A percentile compares a stretch with the other conserved stretches of the same genome.
phyloP scores from a whole-genome alignment of 2,888 invertebrate genomes.

The Phortica magna region DNA sequence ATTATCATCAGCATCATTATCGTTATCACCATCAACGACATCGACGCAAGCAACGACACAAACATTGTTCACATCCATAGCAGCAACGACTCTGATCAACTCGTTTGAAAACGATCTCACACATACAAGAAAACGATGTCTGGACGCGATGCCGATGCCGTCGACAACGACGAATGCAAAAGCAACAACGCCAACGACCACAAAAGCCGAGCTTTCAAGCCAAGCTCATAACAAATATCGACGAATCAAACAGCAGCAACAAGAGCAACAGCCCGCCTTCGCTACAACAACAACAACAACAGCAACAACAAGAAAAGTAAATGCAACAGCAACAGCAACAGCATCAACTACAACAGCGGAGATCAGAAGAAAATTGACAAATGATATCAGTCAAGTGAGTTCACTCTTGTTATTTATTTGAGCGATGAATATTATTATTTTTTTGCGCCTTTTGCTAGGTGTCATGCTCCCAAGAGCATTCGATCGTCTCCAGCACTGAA shows the following conservation, averaged over 20 bases:
- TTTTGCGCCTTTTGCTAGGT: too few relatives aligned
- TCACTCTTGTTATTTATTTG: background rate
- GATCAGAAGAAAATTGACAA: background rate
- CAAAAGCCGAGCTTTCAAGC: background rate
- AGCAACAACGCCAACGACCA: background rate
- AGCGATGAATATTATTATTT: background rate
- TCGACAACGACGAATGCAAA: slow-evolving; percentile 31
- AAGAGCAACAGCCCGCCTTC: background rate
- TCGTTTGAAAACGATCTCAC: slow-evolving; percentile 46
- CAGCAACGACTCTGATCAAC: slow-evolving; percentile 40
- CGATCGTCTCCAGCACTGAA: too few relatives aligned
- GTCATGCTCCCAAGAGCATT: too few relatives aligned
- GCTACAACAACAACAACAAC: slow-evolving; percentile 16
- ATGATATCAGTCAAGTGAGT: background rate
- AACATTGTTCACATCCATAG: slow-evolving; percentile 4
- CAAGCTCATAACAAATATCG: slow-evolving; percentile 30
- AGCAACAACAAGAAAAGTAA: background rate
- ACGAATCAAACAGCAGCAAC: slow-evolving; percentile 13
- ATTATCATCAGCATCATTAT: background rate
- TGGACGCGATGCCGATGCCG: background rate
- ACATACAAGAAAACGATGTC: background rate
- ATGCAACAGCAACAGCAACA: slow-evolving; percentile 4
- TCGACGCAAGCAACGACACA: background rate
- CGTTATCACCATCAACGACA: slow-evolving; percentile 31
- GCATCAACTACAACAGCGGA: background rate